Percentiles rank a stretch among this genome's conserved stretches.
phyloP scores from a whole-genome alignment of 2,797 vertebrate species.

The Anguilla obscura region DNA sequence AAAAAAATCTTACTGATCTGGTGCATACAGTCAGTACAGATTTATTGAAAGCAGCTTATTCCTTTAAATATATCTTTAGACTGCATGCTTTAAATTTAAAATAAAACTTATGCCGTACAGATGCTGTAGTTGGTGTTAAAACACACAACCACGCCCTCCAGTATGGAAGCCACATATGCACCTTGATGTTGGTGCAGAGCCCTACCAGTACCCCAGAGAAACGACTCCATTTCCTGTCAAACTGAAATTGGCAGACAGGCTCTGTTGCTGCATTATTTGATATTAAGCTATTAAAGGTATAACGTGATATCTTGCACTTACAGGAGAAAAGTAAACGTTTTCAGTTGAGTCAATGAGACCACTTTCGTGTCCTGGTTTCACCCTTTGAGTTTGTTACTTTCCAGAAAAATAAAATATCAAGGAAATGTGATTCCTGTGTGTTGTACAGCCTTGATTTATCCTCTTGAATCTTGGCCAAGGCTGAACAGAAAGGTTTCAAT shows the following conservation, averaged over 20 bases:
- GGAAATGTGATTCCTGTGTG: conserved; percentile 52
- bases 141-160: neutral
- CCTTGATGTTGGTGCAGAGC: neutral
- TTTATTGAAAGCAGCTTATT: neutral
- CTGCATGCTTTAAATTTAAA: neutral
- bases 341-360: conserved; percentile 36
- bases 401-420: conserved; percentile 45
- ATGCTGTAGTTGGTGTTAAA: neutral
- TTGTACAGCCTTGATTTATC: conserved; percentile 51
- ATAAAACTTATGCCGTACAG: neutral
- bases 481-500: conserved; percentile 42
- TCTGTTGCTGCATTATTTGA: conserved; percentile 51
- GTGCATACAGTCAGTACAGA: too few species aligned
- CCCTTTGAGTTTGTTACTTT: conserved; percentile 55
- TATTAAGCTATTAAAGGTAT: conserved; percentile 57
- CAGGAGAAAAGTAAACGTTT: conserved; percentile 56
- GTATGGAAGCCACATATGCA: neutral
- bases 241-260: conserved; percentile 52
- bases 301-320: conserved; percentile 56
- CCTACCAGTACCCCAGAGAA: neutral
- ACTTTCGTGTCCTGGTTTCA: conserved; percentile 51
- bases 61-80: neutral
- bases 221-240: conserved; percentile 50
- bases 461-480: conserved; percentile 46
- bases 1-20: too few species aligned